Conservation (phyloP, 2,888 invertebrate genomes). For the Rapana venosa region DNA sequence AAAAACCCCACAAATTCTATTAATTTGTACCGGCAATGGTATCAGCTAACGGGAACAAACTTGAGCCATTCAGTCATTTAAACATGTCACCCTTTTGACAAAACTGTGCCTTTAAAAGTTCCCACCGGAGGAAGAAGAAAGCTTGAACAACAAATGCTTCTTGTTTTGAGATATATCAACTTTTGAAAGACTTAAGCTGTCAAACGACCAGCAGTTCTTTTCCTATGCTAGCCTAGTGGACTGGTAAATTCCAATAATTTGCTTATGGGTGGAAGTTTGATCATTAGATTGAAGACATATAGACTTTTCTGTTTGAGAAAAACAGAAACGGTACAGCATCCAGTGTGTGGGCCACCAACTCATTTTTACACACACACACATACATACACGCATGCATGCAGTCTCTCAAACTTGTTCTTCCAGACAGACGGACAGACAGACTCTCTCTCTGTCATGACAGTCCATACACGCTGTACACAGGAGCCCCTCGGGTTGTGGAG, state of each 20-base stretch:
- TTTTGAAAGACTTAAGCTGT: no score
- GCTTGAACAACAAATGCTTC: no score
- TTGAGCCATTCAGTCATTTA: no score
- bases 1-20: not conserved
- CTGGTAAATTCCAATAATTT: no score
- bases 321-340: constrained; percentile 36
- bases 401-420: not conserved
- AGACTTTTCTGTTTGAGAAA: not conserved
- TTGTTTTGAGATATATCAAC: no score
- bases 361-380: not conserved
- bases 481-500: constrained; percentile 38
- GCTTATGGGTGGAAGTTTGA: no score
- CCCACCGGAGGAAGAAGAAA: no score
- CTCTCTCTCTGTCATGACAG: constrained; percentile 12
- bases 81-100: no score
- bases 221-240: no score
- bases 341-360: constrained; percentile 22
- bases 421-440: no score
- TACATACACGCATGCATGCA: constrained; percentile 22
- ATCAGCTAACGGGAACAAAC: not conserved
- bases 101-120: no score
- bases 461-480: constrained; percentile 42
- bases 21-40: not conserved
- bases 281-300: not conserved
- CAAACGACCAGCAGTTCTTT: no score